Evolutionary conservation across 2,888 invertebrate species (phyloP).

Genomic region (Ophioninae sp.): DNA sequence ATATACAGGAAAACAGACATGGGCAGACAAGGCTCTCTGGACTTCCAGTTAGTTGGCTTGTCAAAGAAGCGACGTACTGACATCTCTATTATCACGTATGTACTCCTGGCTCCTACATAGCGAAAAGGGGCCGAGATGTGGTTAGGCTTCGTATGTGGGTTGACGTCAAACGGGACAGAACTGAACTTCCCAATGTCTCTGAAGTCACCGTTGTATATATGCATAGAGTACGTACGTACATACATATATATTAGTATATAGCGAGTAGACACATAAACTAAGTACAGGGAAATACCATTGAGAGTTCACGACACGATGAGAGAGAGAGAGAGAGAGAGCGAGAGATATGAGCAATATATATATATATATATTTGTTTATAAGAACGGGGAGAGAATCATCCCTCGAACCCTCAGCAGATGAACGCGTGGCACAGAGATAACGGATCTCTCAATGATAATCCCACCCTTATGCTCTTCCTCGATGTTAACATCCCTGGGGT

Average conservation of each 20-base stretch:
- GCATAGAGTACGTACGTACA: not conserved
- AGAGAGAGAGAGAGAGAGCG: slow-evolving; percentile 32
- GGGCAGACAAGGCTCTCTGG: slow-evolving; percentile 69
- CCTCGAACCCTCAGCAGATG: slow-evolving; percentile 60
- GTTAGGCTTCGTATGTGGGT: slow-evolving; percentile 20
- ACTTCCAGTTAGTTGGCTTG: slow-evolving; percentile 77
- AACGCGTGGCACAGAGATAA: slow-evolving; percentile 79
- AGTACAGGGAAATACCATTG: slow-evolving; percentile 51
- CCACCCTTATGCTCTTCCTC: slow-evolving; percentile 60
- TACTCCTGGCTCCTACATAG: slow-evolving; percentile 49
- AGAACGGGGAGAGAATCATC: slow-evolving; percentile 63
- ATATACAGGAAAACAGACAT: slow-evolving; percentile 1
- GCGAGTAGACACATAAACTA: not conserved
- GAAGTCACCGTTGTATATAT: slow-evolving; percentile 30
- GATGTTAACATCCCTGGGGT: slow-evolving; percentile 54
- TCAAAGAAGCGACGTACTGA: slow-evolving; percentile 80
- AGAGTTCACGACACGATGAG: slow-evolving; percentile 48
- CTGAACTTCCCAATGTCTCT: slow-evolving; percentile 33
- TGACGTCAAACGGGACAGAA: slow-evolving; percentile 20
- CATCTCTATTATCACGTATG: slow-evolving; percentile 80
- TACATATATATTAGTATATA: no score
- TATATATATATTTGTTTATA: slow-evolving; percentile 19
- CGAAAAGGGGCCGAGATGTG: slow-evolving; percentile 36
- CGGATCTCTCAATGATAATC: slow-evolving; percentile 79
- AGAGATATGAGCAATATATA: slow-evolving; percentile 4